Conservation (phyloP, 2,797 vertebrate genomes). For the Phalanger gymnotis region DNA sequence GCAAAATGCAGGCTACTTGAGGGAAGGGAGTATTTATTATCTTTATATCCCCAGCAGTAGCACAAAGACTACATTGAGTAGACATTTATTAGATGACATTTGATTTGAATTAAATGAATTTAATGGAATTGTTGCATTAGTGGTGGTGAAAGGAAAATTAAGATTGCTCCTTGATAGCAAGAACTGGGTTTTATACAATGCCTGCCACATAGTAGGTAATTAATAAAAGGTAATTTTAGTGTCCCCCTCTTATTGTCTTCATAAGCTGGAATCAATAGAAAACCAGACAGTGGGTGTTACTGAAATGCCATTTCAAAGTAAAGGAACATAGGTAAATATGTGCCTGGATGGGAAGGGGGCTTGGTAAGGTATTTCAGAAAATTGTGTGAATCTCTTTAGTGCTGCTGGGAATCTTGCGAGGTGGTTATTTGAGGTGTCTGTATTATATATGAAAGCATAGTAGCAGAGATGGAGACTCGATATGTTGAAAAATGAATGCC, state of each 20-base stretch:
- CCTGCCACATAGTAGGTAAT: not conserved
- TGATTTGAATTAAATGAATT: not conserved
- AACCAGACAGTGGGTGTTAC: not conserved
- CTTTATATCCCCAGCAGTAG: not conserved
- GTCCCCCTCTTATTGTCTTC: not conserved
- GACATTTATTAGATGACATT: not conserved
- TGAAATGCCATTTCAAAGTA: not conserved
- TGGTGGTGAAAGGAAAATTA: not conserved
- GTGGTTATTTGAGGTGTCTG: constrained; percentile 38
- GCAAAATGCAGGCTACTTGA: not conserved
- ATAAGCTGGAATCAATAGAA: not conserved
- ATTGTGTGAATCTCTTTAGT: constrained; percentile 21
- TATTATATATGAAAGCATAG: constrained; percentile 42
- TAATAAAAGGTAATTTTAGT: not conserved
- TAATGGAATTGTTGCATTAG: not conserved
- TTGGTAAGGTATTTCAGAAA: constrained; percentile 16
- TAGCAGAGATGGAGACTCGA: constrained; percentile 41
- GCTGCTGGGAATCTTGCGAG: constrained; percentile 25
- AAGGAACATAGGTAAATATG: not conserved
- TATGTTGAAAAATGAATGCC: constrained; percentile 10
- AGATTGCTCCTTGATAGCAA: not conserved
- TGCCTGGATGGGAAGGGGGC: not conserved
- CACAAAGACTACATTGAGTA: not conserved
- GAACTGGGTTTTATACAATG: not conserved
- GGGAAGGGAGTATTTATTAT: too few species aligned